Base-by-base conservation (phyloP, 2,113 vertebrate genomes). In the Enhydra lutris region DNA sequence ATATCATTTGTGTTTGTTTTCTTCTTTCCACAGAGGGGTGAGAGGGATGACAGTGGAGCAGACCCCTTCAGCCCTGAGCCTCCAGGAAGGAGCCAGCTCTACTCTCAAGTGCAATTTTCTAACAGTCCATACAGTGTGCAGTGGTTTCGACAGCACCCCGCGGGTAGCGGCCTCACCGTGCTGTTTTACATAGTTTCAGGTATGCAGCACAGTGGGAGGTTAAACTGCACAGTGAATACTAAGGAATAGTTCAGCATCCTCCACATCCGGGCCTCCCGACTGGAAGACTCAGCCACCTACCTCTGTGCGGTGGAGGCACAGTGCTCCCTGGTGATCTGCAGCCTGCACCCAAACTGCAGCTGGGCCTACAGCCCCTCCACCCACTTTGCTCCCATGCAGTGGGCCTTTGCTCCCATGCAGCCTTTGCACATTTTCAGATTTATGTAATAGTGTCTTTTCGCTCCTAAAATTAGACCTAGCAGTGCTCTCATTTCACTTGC, bases 331-430 rank as follows among this genome's bases (percentile, higher is more conserved):
- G 9, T 1, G 18, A 24, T 17, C 55, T 59, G 47, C 34, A 92
- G 74, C 59, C 93, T 86, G 36, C 15, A 26, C n/a, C 2, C 67
- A 92, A 97, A 97, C 65, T 29, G 39, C 86, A 82, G 7, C 85
- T 69, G 65, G 8, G 71, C 85, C 47, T 78, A 23, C 79, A 80
- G 59, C 36, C 7, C 52, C 4, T 45, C 45, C 7, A 45, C 45
- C 45, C 45, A 45, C 45, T 45, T 45, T 45, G 1, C 2, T 47
- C 7, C 1, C 24, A 45, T 50, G 34, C 31, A 93, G 31, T 52
- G 39, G 45, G 45, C 45, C 45, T 45, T 45, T 45, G 1, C 3
- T 47, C 7, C 1, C 24, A 45, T 50, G 34, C 31, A 93, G 31
- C 59, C 59, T 94, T 65, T 31, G 3, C 23, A 13, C 2, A 13